Base-by-base conservation (phyloP, 2,888 invertebrate species). In the Agriopis aurantiaria region DNA sequence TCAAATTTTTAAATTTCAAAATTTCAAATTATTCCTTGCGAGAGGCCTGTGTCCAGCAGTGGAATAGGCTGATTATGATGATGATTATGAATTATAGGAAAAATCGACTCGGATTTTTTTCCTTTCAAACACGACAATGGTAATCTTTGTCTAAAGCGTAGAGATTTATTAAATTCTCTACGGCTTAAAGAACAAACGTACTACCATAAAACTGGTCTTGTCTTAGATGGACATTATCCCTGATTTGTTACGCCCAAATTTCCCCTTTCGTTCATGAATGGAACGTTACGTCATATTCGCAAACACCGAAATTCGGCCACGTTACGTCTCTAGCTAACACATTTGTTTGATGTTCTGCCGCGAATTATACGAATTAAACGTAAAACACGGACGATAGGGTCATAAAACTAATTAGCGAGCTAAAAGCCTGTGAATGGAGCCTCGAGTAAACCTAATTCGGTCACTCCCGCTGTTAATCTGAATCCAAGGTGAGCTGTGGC, bases 381-480 rank as follows among this genome's bases (percentile, higher is more conserved):
- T 62, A 66, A 69, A 69, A 65, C 61, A 65, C 67, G 74, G 75
- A 73, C 62, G 49, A 1, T 71, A 71, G 75, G 72, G 77, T 77
- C 76, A 79, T 87, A 85, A 88, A 88, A 85, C 77, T 81, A 86
- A 88, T 89, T 88, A 88, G 82, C 74, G 73, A 66, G 71, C 77
- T 75, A 75, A 83, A 80, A 82, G 79, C 80, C 73, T 73, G 70
- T 73, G 79, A 81, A 81, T 78, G 72, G 65, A 80, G 68, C 72
- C 71, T 73, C 71, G 45, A 70, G 72, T 66, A 52, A 72, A 68
- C 65, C 73, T 75, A 75, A 75, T 77, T 74, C 72, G 65, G 73
- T 66, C 52, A 58, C 23, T 61, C 63, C 33, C 61, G 56, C 12
- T 41, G 65, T 57, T 75, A 71, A 78, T 69, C 69, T 70, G 45